Conservation (phyloP, 2,888 invertebrate species). For the Aphodius sticticus region DNA sequence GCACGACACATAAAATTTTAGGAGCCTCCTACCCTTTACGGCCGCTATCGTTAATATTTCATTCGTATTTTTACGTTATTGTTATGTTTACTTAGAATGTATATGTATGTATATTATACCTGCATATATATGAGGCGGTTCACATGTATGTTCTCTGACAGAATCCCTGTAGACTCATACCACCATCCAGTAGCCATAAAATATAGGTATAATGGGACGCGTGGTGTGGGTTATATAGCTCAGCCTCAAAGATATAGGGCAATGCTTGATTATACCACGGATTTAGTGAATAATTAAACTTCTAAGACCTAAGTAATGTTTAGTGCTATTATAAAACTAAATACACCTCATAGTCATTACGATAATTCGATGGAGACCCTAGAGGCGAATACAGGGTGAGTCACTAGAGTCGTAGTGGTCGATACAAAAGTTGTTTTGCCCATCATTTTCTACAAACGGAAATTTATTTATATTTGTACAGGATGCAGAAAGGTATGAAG, state of each 20-base stretch:
- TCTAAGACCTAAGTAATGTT: neutral
- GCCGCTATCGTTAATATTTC: constrained; percentile 18
- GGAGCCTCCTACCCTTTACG: constrained; percentile 5
- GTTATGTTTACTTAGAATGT: constrained; percentile 24
- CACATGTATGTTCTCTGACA: neutral
- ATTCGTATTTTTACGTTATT: constrained; percentile 23
- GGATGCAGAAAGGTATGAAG: too few species aligned
- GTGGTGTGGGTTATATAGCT: neutral
- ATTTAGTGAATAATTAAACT: neutral
- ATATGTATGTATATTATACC: constrained; percentile 13
- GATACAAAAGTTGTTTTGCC: too few species aligned
- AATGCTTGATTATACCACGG: neutral
- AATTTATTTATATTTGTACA: too few species aligned
- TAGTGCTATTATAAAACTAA: too few species aligned
- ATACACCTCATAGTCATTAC: too few species aligned
- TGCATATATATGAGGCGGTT: neutral
- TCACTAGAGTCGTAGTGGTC: too few species aligned
- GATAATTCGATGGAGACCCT: too few species aligned
- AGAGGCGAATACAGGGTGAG: too few species aligned
- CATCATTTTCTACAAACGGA: too few species aligned
- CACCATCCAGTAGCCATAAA: neutral
- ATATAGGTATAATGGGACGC: neutral
- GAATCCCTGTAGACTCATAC: neutral
- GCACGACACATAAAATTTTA: constrained; percentile 22
- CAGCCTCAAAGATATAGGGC: neutral